Evolutionary conservation across 2,888 invertebrate species (phyloP), one percentile per base, ranked within the genome.

Genomic region (Perdita meconis): DNA sequence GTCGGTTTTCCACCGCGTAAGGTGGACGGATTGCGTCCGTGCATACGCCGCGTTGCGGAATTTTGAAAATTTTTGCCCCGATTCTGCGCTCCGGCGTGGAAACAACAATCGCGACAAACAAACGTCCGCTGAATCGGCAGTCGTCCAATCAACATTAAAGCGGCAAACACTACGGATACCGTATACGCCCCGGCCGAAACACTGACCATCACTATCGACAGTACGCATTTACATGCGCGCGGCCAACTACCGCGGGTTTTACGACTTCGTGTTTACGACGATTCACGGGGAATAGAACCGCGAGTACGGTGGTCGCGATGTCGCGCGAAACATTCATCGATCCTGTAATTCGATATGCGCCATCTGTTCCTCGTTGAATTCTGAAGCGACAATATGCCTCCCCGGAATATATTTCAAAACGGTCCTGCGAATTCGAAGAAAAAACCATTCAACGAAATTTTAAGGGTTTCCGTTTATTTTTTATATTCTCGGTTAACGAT

Each of bases 81-180:
- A n/a, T n/a, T n/a, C 59, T 50, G 57, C 55, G 55, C 38, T 40
- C 57, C 74, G 56, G n/a, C 30, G 63, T 19, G 73, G 72, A 70
- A 72, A 72, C 74, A 85, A 91, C 87, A 90, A 90, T 90, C 82
- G 87, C 80, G 81, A 86, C 88, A 90, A 91, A 90, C 88, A 89
- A 90, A 89, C 89, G 86, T 86, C 84, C 84, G 89, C 90, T 89
- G 89, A 90, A 91, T 91, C 91, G 90, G 88, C 90, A 91, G 89
- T 90, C 87, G 89, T 90, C 90, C 91, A 91, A 91, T 92, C 90
- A 91, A 91, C 91, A 91, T 91, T 89, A 90, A 90, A 91, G 91
- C 89, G 89, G 85, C 84, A 89, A 89, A 88, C 88, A 85, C 76
- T 76, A 82, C 84, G 19, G 86, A 88, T 86, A 87, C 82, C 81